Percentiles rank a stretch among this genome's conserved stretches.
These are phyloP conservation scores for Chromobotia macracanthus DNA, from an alignment of 2,797 vertebrate genomes.

Conservation along the genomic window DNA sequence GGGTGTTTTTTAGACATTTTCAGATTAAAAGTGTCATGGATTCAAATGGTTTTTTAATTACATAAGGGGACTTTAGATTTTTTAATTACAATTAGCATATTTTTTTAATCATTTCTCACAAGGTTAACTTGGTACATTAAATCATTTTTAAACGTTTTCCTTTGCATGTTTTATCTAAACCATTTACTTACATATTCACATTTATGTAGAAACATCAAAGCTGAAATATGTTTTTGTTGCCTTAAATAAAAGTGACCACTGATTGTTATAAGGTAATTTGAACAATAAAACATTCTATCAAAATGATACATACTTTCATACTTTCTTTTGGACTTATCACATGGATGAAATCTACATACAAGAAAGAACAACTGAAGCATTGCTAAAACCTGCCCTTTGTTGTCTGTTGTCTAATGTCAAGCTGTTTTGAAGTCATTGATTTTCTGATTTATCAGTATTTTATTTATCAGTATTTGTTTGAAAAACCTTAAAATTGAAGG, in stretches of 20 bases:
- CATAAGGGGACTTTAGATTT: slow-evolving; percentile 4
- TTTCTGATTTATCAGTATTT: too few species aligned
- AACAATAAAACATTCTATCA: slow-evolving; percentile 30
- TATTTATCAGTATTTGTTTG: too few species aligned
- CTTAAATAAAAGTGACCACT: background rate
- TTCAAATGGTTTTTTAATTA: slow-evolving; percentile 18
- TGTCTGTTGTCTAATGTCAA: too few species aligned
- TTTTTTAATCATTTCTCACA: background rate
- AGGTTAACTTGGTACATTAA: background rate
- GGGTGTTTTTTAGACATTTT: slow-evolving; percentile 20
- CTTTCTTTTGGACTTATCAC: too few species aligned
- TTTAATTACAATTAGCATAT: background rate
- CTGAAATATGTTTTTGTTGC: background rate
- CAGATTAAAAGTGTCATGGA: background rate
- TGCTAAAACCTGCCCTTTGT: too few species aligned
- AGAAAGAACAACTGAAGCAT: too few species aligned
- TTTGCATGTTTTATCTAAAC: slow-evolving; percentile 10
- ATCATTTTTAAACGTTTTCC: background rate
- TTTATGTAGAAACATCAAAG: slow-evolving; percentile 17
- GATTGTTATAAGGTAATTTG: slow-evolving; percentile 31
- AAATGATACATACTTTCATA: background rate
- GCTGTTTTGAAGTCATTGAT: too few species aligned
- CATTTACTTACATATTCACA: background rate
- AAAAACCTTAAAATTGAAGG: too few species aligned
- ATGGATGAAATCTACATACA: too few species aligned